phyloP scores from a whole-genome alignment of 2,113 vertebrate genomes.

The Vidua macroura region DNA sequence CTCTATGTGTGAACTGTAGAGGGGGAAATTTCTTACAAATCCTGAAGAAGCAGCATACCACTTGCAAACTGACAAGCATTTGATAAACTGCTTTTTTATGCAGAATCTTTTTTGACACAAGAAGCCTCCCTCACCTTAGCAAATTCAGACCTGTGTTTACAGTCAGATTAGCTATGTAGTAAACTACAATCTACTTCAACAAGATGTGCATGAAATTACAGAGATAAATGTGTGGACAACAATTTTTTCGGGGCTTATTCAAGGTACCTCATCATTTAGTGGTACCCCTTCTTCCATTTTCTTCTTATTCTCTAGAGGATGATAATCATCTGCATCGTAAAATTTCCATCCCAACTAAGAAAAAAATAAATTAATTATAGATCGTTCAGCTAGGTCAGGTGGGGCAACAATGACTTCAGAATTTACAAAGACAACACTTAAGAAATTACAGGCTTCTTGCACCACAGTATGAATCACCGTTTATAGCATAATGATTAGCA shows the following conservation, averaged over 20 bases:
- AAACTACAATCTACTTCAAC: neutral
- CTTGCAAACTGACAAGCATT: neutral
- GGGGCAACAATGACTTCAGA: neutral
- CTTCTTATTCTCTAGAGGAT: conserved; percentile 79
- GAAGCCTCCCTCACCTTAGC: neutral
- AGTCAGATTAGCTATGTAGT: neutral
- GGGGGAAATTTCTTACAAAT: neutral
- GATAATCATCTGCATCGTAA: conserved; percentile 88
- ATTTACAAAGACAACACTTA: neutral
- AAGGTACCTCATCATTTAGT: conserved; percentile 83
- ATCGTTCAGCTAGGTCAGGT: neutral
- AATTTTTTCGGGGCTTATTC: neutral
- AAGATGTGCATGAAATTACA: neutral
- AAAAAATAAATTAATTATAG: neutral
- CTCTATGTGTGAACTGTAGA: neutral
- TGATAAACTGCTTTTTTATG: neutral
- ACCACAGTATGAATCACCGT: neutral
- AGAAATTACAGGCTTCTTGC: neutral
- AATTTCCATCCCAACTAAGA: conserved; percentile 85
- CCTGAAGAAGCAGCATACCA: neutral
- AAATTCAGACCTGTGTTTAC: neutral
- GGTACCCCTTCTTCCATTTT: conserved; percentile 86
- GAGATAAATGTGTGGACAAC: rapidly evolving
- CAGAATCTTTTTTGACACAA: neutral
- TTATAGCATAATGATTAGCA: neutral